Percentiles rank a stretch among this genome's conserved stretches.
phyloP scores from a whole-genome alignment of 2,113 vertebrate genomes.

The Esox niger region DNA sequence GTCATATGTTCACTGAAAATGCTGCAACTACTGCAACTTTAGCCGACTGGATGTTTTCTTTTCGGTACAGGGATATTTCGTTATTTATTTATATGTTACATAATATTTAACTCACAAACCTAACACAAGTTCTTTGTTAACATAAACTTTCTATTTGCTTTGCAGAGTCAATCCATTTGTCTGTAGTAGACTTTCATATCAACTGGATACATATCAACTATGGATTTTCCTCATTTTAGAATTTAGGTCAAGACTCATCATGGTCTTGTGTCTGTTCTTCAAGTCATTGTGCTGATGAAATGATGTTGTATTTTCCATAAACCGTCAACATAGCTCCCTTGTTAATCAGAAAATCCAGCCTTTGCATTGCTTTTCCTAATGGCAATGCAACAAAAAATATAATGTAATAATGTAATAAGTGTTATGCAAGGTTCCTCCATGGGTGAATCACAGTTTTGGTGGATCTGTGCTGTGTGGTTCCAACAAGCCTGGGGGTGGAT shows the following conservation, averaged over 20 bases:
- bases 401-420: constrained; percentile 13
- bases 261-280: constrained; percentile 9
- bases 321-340: neutral
- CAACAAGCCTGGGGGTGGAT: constrained; percentile 55
- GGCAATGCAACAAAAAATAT: neutral
- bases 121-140: too few relatives aligned
- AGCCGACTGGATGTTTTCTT: too few relatives aligned
- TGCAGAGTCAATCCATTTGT: neutral
- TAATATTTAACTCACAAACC: too few relatives aligned
- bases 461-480: constrained; percentile 56
- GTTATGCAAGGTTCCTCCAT: constrained; percentile 53
- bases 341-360: neutral
- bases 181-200: neutral
- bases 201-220: constrained; percentile 3
- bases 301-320: constrained; percentile 16
- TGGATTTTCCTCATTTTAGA: constrained; percentile 15
- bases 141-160: too few relatives aligned
- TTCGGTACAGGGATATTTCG: too few relatives aligned
- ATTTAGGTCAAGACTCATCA: constrained; percentile 58
- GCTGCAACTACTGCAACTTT: too few relatives aligned
- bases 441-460: constrained; percentile 56
- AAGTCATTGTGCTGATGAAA: neutral
- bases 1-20: too few relatives aligned
- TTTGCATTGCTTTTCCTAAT: neutral
- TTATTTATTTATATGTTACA: too few relatives aligned